Evolutionary conservation across 2,797 vertebrate species (phyloP).

Genomic region (Pelobates cultripes): DNA sequence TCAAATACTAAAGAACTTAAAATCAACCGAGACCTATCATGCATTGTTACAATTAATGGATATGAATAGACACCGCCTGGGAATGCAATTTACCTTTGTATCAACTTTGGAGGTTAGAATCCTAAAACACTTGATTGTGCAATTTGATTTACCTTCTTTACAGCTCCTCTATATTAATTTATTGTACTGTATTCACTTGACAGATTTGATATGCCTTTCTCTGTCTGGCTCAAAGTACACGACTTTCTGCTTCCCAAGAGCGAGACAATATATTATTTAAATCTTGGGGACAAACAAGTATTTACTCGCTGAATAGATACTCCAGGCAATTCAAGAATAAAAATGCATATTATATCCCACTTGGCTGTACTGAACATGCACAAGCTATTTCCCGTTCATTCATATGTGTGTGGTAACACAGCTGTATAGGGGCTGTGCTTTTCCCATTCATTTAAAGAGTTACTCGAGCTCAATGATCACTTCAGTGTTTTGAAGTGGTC

Average conservation of each 20-base stretch:
- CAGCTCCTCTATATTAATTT: constrained; percentile 12
- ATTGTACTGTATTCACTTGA: constrained; percentile 32
- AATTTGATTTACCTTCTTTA: constrained; percentile 56
- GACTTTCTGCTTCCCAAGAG: not conserved
- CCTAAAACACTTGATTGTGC: constrained; percentile 65
- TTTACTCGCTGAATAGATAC: no score
- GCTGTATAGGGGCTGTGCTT: no score
- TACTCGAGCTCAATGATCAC: no score
- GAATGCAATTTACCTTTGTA: constrained; percentile 69
- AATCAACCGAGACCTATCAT: constrained; percentile 68
- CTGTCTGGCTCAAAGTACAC: no score
- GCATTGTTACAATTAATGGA: constrained; percentile 76
- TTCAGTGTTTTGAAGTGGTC: no score
- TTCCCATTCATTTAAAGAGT: no score
- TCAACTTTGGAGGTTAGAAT: constrained; percentile 74
- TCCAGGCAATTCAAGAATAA: no score
- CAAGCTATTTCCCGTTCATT: no score
- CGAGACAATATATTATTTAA: not conserved
- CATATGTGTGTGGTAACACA: no score
- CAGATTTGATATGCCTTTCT: not conserved
- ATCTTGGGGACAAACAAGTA: no score
- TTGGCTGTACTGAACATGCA: no score
- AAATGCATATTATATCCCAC: no score
- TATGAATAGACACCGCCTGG: constrained; percentile 70
- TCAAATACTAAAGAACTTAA: constrained; percentile 70